phyloP scores from a whole-genome alignment of 2,113 vertebrate genomes.

The Tenebrosternarchus preto region DNA sequence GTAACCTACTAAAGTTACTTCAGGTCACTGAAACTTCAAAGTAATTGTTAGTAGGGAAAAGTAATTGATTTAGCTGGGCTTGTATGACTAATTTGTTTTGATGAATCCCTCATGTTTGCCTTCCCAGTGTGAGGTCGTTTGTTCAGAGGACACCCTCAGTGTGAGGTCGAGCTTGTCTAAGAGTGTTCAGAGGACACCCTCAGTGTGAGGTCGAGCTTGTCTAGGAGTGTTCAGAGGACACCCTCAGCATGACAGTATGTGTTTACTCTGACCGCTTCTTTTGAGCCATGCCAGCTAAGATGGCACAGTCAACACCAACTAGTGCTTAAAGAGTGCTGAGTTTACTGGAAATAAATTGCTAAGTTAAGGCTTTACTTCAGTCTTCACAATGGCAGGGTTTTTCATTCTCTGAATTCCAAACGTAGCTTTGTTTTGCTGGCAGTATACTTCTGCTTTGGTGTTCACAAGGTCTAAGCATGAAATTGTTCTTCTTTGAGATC shows the following conservation, averaged over 20 bases:
- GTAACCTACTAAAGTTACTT: background rate
- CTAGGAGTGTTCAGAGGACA: background rate
- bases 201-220: slow-evolving; percentile 4
- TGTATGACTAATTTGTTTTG: no score
- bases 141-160: slow-evolving; percentile 3
- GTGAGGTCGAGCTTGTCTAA: slow-evolving; percentile 5
- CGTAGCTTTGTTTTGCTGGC: background rate
- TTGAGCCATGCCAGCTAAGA: slow-evolving; percentile 26
- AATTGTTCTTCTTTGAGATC: slow-evolving; percentile 17
- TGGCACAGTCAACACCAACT: slow-evolving; percentile 17
- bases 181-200: slow-evolving; percentile 2
- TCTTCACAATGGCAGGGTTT: slow-evolving; percentile 14
- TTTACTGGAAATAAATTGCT: slow-evolving; percentile 29
- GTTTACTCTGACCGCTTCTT: slow-evolving; percentile 3
- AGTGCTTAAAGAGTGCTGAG: slow-evolving; percentile 34
- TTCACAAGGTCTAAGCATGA: background rate
- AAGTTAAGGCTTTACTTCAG: slow-evolving; percentile 13
- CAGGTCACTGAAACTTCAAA: no score
- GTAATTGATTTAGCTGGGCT: no score
- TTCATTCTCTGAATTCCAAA: slow-evolving; percentile 34
- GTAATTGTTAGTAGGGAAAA: no score
- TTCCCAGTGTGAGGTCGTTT: background rate
- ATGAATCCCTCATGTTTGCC: background rate
- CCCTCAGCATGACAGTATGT: background rate
- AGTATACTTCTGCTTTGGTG: background rate